A percentile compares a stretch with the other conserved stretches of the same genome.
These are phyloP conservation scores for Elymnias hypermnestra DNA, from an alignment of 1,140 invertebrate genomes.

Conservation along the genomic window DNA sequence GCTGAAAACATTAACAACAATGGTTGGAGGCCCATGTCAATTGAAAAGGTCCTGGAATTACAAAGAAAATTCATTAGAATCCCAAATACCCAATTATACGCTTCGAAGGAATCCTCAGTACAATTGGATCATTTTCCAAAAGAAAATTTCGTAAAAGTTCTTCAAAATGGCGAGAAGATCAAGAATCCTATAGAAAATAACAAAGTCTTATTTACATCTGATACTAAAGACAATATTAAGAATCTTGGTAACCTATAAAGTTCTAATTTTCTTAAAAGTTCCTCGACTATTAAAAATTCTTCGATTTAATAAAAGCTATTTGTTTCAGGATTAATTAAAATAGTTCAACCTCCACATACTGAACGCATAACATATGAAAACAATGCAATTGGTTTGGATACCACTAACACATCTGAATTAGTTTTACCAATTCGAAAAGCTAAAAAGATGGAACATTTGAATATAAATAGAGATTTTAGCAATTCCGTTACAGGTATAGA, in stretches of 20 bases:
- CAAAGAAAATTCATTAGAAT: constrained; percentile 26
- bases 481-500: not conserved
- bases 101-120: not conserved
- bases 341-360: not conserved
- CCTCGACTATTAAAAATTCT: too few species aligned
- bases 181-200: not conserved
- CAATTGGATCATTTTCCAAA: not conserved
- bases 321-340: constrained; percentile 2
- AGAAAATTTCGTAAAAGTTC: not conserved
- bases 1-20: constrained; percentile 21
- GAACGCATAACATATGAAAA: not conserved
- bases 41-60: constrained; percentile 22
- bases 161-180: not conserved
- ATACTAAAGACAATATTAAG: not conserved
- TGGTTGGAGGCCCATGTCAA: constrained; percentile 40
- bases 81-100: constrained; percentile 4
- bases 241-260: not conserved
- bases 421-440: constrained; percentile 5
- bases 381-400: too few species aligned
- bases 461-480: not conserved
- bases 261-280: too few species aligned
- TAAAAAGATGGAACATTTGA: constrained; percentile 15
- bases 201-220: not conserved
- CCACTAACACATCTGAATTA: not conserved
- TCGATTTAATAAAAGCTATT: too few species aligned